These are phyloP conservation scores for Cheilosia variabilis DNA, from an alignment of 2,888 invertebrate species.

Conservation along the genomic window DNA sequence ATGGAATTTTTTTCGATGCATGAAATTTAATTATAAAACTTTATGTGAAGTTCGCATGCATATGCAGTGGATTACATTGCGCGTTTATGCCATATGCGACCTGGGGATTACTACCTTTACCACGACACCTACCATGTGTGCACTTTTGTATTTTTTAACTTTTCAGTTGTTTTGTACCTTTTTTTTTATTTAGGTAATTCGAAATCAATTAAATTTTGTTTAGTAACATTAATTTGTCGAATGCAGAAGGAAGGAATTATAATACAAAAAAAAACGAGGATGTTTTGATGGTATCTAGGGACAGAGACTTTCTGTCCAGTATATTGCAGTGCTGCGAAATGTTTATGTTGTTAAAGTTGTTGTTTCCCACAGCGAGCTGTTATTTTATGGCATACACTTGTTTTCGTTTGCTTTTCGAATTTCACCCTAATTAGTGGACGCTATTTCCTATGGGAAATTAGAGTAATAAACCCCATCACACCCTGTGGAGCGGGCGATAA, in stretches of 20 bases:
- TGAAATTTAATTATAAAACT: slow-evolving; percentile 69
- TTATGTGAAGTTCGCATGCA: slow-evolving; percentile 71
- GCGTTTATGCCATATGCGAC: slow-evolving; percentile 62
- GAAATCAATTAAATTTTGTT: slow-evolving; percentile 69
- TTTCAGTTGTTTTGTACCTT: not conserved
- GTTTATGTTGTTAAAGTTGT: slow-evolving; percentile 11
- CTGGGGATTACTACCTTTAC: slow-evolving; percentile 23
- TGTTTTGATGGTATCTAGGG: too few relatives aligned
- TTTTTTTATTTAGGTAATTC: slow-evolving; percentile 16
- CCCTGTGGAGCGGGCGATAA: not conserved
- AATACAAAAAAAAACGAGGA: too few relatives aligned
- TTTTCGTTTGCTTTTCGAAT: slow-evolving; percentile 41
- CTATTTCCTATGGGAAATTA: slow-evolving; percentile 60
- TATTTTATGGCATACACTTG: slow-evolving; percentile 32
- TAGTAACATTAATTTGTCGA: slow-evolving; percentile 42
- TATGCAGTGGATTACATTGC: slow-evolving; percentile 47
- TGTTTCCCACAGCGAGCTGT: not conserved
- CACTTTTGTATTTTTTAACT: slow-evolving; percentile 9
- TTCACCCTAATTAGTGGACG: slow-evolving; percentile 52
- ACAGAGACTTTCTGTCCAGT: too few relatives aligned
- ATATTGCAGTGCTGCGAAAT: not conserved
- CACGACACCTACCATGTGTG: slow-evolving; percentile 5
- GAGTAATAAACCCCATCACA: slow-evolving; percentile 10
- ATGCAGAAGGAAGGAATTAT: not conserved
- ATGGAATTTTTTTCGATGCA: slow-evolving; percentile 18